Base-by-base conservation (phyloP, 2,797 vertebrate species). In the Phataginus tetradactyla region DNA sequence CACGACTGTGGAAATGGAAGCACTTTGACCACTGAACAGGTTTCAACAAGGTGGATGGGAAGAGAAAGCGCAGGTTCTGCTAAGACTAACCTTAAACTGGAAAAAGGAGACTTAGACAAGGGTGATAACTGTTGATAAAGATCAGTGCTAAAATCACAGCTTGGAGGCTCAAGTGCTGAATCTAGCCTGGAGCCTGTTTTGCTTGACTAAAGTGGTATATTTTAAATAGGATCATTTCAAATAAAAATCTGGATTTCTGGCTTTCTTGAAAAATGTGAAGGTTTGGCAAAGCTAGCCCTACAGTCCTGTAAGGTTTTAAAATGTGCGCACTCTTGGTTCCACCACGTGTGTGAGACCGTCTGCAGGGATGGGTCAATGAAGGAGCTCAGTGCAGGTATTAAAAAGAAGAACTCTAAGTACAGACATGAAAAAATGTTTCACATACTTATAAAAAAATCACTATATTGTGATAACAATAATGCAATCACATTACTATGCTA, bases 251-350 rank as follows among this genome's bases (percentile, higher is more conserved):
- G 29, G 25, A 59, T 91, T 94, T 95, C 79, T 90, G 42, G 25
- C 89, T 94, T 90, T 51, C 78, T 85, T 72, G 5, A 83, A 95
- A 91, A 80, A 83, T 74, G 14, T 96, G 42, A 85, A 90, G 15
- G 51, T 21, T 51, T 95, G 71, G 23, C 57, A 69, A 92, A 66
- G 42, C 64, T 21, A 45, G 86, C 66, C 87, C n/a, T 13, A 77
- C 1, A 39, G 39, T 72, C 53, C 63, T 78, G 17, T 69, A 61
- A 57, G 71, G 29, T 45, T 90, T 78, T 75, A 86, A 78, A 81
- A 64, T 8, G 21, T 29, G 34, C 79, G 69, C 12, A 96, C 29
- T 49, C 68, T 57, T 74, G 21, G 25, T 51, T n/a, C 79, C 45
- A 85, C 9, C 37, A n/a, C n/a, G 20, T 34, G n/a, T 37, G n/a